phyloP scores from a whole-genome alignment of 2,113 vertebrate genomes.

The Serinus canaria region DNA sequence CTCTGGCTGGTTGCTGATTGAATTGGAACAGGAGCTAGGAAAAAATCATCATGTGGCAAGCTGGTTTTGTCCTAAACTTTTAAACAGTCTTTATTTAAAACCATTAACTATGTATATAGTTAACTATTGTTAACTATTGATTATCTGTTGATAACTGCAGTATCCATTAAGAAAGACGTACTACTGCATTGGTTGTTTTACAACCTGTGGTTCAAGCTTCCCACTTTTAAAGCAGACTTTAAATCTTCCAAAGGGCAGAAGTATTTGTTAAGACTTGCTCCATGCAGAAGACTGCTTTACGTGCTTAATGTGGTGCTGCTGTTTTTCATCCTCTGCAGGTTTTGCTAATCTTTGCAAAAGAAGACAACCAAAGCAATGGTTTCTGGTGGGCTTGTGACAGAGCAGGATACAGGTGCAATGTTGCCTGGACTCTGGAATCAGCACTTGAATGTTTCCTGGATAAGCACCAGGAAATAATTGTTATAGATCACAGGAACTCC shows the following conservation, averaged over 20 bases:
- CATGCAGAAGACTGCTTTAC: neutral
- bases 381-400: constrained; percentile 97
- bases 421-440: constrained; percentile 87
- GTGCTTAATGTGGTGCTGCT: neutral
- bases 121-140: neutral
- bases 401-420: constrained; percentile 89
- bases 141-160: neutral
- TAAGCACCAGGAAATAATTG: constrained; percentile 93
- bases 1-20: neutral
- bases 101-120: neutral
- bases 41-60: neutral
- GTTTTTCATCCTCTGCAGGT: constrained; percentile 77
- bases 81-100: neutral
- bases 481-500: constrained; percentile 87
- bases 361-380: constrained; percentile 92
- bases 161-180: neutral
- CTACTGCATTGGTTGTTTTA: neutral
- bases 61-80: neutral
- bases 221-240: neutral
- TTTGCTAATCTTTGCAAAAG: constrained; percentile 92
- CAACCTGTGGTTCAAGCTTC: neutral
- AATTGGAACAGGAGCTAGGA: neutral
- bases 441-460: constrained; percentile 91
- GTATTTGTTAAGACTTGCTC: neutral
- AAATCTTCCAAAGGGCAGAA: neutral